These are phyloP conservation scores for Rhizomys pruinosus DNA, from an alignment of 2,113 vertebrate genomes.

Conservation along the genomic window DNA sequence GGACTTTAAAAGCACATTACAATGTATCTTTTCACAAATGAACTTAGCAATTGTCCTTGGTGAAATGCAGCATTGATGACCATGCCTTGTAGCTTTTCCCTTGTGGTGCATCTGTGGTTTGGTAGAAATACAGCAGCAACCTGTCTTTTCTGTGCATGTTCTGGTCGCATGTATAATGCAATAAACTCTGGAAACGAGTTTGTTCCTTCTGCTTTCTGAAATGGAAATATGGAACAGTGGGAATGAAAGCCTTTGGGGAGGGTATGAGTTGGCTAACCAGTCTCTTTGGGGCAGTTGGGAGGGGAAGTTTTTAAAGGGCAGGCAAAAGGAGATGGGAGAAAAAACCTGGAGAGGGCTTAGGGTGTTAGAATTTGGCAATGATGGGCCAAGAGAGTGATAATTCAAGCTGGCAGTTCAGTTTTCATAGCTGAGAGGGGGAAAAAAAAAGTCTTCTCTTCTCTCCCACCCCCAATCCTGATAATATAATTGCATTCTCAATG, in stretches of 20 bases:
- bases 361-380: background rate
- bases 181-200: slow-evolving; percentile 94
- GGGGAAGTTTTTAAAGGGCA: background rate
- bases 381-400: slow-evolving; percentile 50
- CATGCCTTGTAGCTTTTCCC: slow-evolving; percentile 87
- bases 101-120: slow-evolving; percentile 90
- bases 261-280: slow-evolving; percentile 36
- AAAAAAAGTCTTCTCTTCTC: background rate
- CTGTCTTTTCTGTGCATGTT: slow-evolving; percentile 95
- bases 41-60: slow-evolving; percentile 88
- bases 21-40: slow-evolving; percentile 88
- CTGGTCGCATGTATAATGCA: slow-evolving; percentile 97
- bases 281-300: slow-evolving; percentile 23
- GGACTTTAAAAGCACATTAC: slow-evolving; percentile 88
- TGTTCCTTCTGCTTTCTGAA: slow-evolving; percentile 87
- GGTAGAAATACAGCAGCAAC: slow-evolving; percentile 88
- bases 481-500: slow-evolving; percentile 70
- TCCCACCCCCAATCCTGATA: background rate
- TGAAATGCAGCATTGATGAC: slow-evolving; percentile 86
- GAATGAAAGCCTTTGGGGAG: slow-evolving; percentile 57
- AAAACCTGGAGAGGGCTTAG: slow-evolving; percentile 60
- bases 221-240: slow-evolving; percentile 50
- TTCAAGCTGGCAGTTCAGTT: slow-evolving; percentile 66
- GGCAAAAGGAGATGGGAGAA: slow-evolving; percentile 55
- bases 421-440: slow-evolving; percentile 67